Evolutionary conservation across 2,113 vertebrate genomes (phyloP), one percentile per base, ranked within the genome.

Genomic region (Paratilapia polleni): DNA sequence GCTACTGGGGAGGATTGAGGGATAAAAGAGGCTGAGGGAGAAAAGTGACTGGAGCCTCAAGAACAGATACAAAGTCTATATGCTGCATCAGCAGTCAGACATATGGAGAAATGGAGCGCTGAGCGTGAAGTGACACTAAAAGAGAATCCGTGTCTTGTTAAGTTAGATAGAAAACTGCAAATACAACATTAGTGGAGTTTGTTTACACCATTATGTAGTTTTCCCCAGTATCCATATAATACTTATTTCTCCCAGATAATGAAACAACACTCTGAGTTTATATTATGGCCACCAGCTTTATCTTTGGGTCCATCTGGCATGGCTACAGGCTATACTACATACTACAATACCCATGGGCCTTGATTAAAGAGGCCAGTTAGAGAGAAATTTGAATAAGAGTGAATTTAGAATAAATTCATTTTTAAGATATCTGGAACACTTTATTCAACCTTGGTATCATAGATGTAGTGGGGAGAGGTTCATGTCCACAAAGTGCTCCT

Each of bases 1-100:
- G 87, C 88, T 94, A 77, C 90, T 91, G 87, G 92, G 86, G 81
- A 92, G 85, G 88, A 92, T 82, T 90, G 90, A 92, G 87, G 87
- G 90, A 93, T 91, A 86, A 92, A 91, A 91, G 88, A 86, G 74
- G 83, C 81, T 77, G 81, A 77, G 87, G 85, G 81, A 88, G 66
- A 83, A 83, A 81, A 90, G 90, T 88, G 88, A 93, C 84, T 85
- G 83, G 80, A 88, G 77, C 90, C 75, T 83, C 38, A 58, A 36
- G 62, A 92, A 78, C 83, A 82, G 82, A 82, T 62, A 62, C 52
- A 47, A 24, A 62, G 84, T 85, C 77, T 87, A 81, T 78, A 76
- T 60, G 89, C 81, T 84, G 86, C 49, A 74, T 91, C 89, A 88
- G 89, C 89, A 81, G 80, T 31, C 68, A 74, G 62, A 66, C 64